Base-by-base conservation (phyloP, 2,797 vertebrate species). In the Hyperoplus lanceolatus region DNA sequence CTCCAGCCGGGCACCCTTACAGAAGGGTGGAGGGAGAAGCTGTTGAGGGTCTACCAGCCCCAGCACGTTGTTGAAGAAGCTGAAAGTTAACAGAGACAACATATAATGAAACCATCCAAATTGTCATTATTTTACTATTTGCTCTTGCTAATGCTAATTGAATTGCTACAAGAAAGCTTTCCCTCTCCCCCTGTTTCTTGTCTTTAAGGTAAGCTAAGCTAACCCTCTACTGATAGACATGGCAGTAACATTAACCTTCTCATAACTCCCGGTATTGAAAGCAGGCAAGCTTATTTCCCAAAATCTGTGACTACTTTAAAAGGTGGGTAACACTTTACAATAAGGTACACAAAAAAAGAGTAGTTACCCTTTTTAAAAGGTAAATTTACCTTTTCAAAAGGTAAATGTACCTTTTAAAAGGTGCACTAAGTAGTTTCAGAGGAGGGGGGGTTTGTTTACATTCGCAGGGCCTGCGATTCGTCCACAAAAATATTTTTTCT, bases 31-130 rank as follows among this genome's bases (percentile, higher is more conserved):
- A 12, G 94, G 95, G 61, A 78, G 77, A 36, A 96, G 89, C 8
- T 57, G 1, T 0, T 73, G 8, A 0, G 94, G 95, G 43, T 96
- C 80, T 0, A 39, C 1, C 0, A 95, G 70, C 1, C 95, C 95
- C 0, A 83, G 39, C 12, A 95, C n/a, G 3, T 83, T 93, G 86
- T 96, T 85, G 78, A 85, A 93, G 70, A 90, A 95, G 77, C 95
- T 96, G 75, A 11, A 53, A 53, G 12, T 41, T 38, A 56, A 64
- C 63, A 57, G 64, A 38, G 16, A 51, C 3, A 15, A 21, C 1
- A 12, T 1, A 39, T 39, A 8, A 60, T 45, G 14, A 66, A 48
- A 39, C 15, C 12, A 36, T 16, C 7, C 13, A 51, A 29, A 36
- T 29, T 29, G 29, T 29, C 29, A 29, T 29, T 29, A 50, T 15